phyloP scores from a whole-genome alignment of 2,113 vertebrate genomes.

The Cardinalis cardinalis region DNA sequence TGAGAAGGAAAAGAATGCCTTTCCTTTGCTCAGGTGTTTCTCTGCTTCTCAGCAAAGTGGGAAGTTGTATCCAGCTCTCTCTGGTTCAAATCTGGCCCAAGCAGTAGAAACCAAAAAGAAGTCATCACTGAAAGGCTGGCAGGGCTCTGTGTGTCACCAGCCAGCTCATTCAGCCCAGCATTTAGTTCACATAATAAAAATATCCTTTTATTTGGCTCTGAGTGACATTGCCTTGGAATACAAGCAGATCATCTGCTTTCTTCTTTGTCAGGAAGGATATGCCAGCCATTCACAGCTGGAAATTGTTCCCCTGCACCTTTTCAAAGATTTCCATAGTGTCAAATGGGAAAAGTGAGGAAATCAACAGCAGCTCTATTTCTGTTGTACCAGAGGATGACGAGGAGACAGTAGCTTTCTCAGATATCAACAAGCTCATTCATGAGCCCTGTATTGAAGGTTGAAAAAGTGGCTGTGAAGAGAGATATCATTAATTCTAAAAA shows the following conservation, averaged over 20 bases:
- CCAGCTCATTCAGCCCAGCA: background rate
- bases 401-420: background rate
- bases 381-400: background rate
- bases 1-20: background rate
- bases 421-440: background rate
- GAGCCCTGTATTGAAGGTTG: background rate
- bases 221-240: background rate
- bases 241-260: background rate
- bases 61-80: background rate
- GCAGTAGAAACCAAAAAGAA: constrained; percentile 20
- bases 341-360: background rate
- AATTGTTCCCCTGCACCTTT: background rate
- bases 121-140: background rate
- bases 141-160: background rate
- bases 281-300: background rate
- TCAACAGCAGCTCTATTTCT: background rate
- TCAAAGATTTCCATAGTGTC: background rate
- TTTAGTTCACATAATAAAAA: constrained; percentile 22
- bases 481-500: background rate
- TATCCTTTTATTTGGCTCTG: background rate
- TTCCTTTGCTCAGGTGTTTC: background rate
- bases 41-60: background rate
- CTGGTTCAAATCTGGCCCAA: background rate
- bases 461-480: background rate
- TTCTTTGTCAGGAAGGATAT: background rate